phyloP scores from a whole-genome alignment of 1,140 invertebrate genomes.

The Bombus soroeensis region DNA sequence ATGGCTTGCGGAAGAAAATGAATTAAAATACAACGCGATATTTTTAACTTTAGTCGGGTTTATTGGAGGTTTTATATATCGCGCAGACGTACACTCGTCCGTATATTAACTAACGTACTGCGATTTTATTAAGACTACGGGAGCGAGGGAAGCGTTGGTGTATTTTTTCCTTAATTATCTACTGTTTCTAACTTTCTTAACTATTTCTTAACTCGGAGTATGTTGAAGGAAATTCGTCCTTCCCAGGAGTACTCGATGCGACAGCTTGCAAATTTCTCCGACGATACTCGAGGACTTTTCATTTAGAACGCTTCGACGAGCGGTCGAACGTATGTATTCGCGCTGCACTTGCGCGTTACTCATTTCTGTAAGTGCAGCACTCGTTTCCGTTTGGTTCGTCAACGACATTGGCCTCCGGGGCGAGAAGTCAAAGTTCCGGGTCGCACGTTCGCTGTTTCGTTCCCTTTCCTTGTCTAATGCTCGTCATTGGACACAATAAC shows the following conservation, averaged over 20 bases:
- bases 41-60: no score
- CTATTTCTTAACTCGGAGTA: no score
- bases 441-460: constrained; percentile 23
- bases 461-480: not conserved
- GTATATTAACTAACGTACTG: no score
- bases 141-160: no score
- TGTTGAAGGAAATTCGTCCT: not conserved
- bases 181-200: no score
- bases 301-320: not conserved
- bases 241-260: not conserved
- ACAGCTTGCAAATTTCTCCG: not conserved
- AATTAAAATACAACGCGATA: no score
- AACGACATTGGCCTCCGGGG: not conserved
- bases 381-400: constrained; percentile 30
- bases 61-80: no score
- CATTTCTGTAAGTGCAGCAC: not conserved
- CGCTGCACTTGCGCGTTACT: constrained; percentile 20
- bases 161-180: no score
- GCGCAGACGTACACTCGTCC: no score
- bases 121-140: no score
- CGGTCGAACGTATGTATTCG: constrained; percentile 7
- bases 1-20: no score
- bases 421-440: not conserved
- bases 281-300: not conserved
- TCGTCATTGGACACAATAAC: constrained; percentile 27